Evolutionary conservation across 2,113 vertebrate species (phyloP).

Genomic region (Zosterops lateralis): DNA sequence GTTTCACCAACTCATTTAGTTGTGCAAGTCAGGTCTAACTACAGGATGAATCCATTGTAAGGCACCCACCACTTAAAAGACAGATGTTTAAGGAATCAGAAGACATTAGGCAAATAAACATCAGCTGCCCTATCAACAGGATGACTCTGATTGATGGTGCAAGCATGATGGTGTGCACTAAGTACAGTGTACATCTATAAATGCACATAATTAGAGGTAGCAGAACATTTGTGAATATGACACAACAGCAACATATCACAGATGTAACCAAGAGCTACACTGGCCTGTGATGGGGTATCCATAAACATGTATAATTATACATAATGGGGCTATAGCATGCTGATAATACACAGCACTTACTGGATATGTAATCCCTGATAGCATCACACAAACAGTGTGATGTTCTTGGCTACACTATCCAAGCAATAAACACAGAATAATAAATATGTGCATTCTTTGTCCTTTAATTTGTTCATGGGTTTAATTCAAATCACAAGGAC

Average conservation of each 20-base stretch:
- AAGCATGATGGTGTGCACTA: background rate
- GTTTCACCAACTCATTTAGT: background rate
- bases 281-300: background rate
- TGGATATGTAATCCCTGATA: conserved; percentile 38
- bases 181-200: background rate
- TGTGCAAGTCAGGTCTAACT: background rate
- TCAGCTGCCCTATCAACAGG: conserved; percentile 39
- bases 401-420: background rate
- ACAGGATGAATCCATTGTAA: background rate
- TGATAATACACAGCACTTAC: background rate
- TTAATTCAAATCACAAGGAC: background rate
- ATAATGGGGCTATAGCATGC: background rate
- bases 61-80: conserved; percentile 8
- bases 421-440: background rate
- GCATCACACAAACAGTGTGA: conserved; percentile 1
- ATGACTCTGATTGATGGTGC: conserved; percentile 35
- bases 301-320: conserved; percentile 40
- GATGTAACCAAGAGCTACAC: background rate
- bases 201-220: conserved; percentile 1
- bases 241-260: background rate
- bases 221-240: background rate
- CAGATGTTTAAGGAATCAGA: conserved; percentile 10
- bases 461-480: background rate
- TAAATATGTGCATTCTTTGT: background rate
- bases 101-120: conserved; percentile 4